Percentiles rank a stretch among this genome's conserved stretches.
These are phyloP conservation scores for Crossaster papposus DNA, from an alignment of 53 echinoderm and acorn worm genomes.

Conservation along the genomic window DNA sequence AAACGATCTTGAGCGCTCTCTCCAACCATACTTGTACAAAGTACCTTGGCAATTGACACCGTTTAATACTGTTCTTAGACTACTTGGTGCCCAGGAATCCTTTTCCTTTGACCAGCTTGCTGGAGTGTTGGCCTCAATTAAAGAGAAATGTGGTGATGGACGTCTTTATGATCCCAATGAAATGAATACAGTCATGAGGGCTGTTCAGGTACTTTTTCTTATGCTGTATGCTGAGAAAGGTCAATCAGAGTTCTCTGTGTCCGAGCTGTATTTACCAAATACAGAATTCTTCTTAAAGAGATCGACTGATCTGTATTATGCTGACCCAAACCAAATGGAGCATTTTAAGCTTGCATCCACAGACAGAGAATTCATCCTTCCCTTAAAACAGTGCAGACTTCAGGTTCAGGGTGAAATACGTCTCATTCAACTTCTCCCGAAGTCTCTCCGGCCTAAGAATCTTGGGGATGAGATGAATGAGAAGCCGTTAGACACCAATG, in stretches of 20 bases:
- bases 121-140: constrained; percentile 22
- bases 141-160: constrained; percentile 15
- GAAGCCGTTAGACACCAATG: constrained; percentile 26
- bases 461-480: constrained; percentile 49
- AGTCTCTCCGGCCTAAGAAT: constrained; percentile 44
- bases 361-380: constrained; percentile 47
- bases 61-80: constrained; percentile 22
- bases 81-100: constrained; percentile 36
- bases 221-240: not conserved
- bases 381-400: constrained; percentile 47
- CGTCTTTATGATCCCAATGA: constrained; percentile 51
- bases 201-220: constrained; percentile 20
- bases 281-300: constrained; percentile 1
- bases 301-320: constrained; percentile 30
- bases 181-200: constrained; percentile 1
- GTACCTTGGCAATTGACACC: constrained; percentile 32
- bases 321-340: constrained; percentile 32
- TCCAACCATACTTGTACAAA: constrained; percentile 57
- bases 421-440: constrained; percentile 52
- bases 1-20: not conserved
- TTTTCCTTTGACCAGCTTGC: constrained; percentile 56
- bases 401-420: not conserved
- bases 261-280: constrained; percentile 46
- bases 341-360: constrained; percentile 22
- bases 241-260: not conserved